A percentile compares a stretch with the other conserved stretches of the same genome.
These are phyloP conservation scores for Macquaria australasica DNA, from an alignment of 2,113 vertebrate species.

Conservation along the genomic window DNA sequence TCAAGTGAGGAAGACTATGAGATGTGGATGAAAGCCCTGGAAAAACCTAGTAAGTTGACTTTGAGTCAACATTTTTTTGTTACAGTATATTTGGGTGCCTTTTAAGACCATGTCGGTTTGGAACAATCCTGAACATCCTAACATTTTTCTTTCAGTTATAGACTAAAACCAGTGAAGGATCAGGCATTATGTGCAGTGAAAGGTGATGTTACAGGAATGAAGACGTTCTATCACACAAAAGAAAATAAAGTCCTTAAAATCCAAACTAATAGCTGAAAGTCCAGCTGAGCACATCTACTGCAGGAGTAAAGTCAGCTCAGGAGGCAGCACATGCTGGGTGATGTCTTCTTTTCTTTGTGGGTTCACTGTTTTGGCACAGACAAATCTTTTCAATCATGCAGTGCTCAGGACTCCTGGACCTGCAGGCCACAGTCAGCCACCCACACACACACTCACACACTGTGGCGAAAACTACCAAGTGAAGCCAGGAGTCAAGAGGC, in stretches of 20 bases:
- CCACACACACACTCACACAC: slow-evolving; percentile 25
- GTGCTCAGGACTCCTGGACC: slow-evolving; percentile 4
- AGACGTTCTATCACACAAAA: neutral
- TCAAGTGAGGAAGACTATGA: no score
- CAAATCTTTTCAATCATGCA: slow-evolving; percentile 23
- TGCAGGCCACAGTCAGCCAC: slow-evolving; percentile 16
- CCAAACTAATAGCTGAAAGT: neutral
- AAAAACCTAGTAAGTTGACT: no score
- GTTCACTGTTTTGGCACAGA: slow-evolving; percentile 21
- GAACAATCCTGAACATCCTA: no score
- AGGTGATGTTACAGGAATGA: neutral
- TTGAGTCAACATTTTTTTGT: no score
- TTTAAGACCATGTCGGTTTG: no score
- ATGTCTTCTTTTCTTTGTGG: slow-evolving; percentile 13
- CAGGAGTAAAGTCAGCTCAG: neutral
- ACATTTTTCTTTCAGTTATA: neutral
- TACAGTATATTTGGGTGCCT: no score
- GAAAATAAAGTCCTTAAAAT: neutral
- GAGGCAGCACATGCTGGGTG: neutral
- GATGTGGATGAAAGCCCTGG: no score
- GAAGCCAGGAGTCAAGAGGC: slow-evolving; percentile 22
- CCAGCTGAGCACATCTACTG: neutral
- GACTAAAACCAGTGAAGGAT: neutral
- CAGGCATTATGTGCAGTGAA: neutral
- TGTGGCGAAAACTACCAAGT: neutral